Conservation (phyloP, 2,888 invertebrate genomes). For the Ernsta delagoae region DNA sequence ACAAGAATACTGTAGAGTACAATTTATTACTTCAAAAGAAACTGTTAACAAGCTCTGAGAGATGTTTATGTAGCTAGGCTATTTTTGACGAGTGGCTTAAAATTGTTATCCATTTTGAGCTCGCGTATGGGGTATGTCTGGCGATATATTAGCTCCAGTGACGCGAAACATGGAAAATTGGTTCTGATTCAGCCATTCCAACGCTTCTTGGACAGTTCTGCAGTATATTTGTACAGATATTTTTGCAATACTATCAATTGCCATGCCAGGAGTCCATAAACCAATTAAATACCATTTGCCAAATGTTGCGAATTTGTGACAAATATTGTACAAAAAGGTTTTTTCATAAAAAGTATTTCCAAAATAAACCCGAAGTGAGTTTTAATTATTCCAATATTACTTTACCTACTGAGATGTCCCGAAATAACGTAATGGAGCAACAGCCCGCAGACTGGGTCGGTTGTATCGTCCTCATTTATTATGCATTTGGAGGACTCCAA, state of each 20-base stretch:
- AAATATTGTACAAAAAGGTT: no score
- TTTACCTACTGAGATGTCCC: slow-evolving; percentile 48
- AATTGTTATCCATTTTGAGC: slow-evolving; percentile 31
- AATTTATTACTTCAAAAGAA: slow-evolving; percentile 52
- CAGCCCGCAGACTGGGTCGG: slow-evolving; percentile 64
- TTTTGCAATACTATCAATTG: no score
- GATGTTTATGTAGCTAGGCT: slow-evolving; percentile 39
- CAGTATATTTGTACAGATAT: not conserved
- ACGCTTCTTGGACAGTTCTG: not conserved
- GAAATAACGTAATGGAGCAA: slow-evolving; percentile 72
- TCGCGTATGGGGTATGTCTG: slow-evolving; percentile 29
- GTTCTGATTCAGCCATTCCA: slow-evolving; percentile 32
- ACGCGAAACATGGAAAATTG: slow-evolving; percentile 19
- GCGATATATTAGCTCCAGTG: slow-evolving; percentile 36
- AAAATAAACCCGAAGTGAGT: not conserved
- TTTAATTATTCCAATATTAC: not conserved
- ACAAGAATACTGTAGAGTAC: slow-evolving; percentile 50
- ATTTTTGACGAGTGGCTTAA: slow-evolving; percentile 34
- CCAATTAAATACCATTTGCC: no score
- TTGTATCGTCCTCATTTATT: slow-evolving; percentile 78
- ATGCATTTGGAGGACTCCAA: slow-evolving; percentile 71
- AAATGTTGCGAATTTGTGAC: no score
- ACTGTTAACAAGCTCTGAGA: slow-evolving; percentile 47
- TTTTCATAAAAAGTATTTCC: no score
- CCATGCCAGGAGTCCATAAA: no score